Evolutionary conservation across 1,140 invertebrate genomes (phyloP).

Genomic region (Tetramorium simillimum): DNA sequence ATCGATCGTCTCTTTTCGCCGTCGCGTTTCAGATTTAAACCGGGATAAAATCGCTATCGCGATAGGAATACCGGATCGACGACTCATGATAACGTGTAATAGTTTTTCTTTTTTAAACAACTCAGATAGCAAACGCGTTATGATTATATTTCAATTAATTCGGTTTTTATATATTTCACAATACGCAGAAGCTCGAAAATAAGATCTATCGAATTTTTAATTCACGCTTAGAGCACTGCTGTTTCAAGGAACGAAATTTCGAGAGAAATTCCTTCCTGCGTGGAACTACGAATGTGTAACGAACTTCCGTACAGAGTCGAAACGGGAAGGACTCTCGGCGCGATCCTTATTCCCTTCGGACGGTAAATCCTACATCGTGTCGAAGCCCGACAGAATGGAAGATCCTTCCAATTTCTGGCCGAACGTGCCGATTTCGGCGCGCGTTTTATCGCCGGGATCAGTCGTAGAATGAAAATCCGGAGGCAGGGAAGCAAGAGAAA

Average conservation of each 20-base stretch:
- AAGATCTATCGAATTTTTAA: neutral
- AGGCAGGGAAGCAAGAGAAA: slow-evolving; percentile 3
- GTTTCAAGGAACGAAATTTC: neutral
- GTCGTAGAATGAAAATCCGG: slow-evolving; percentile 37
- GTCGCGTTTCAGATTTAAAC: neutral
- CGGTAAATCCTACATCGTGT: slow-evolving; percentile 46
- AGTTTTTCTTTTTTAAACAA: neutral
- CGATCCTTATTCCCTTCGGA: slow-evolving; percentile 32
- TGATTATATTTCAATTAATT: neutral
- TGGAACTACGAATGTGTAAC: slow-evolving; percentile 15
- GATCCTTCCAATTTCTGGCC: slow-evolving; percentile 51
- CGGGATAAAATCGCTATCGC: neutral
- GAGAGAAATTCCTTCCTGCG: neutral
- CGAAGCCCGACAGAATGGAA: slow-evolving; percentile 32
- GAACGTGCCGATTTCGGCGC: slow-evolving; percentile 48
- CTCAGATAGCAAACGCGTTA: neutral
- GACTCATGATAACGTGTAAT: no score
- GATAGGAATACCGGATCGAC: neutral
- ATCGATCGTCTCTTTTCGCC: slow-evolving; percentile 19
- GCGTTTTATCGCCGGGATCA: slow-evolving; percentile 50
- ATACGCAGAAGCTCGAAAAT: neutral
- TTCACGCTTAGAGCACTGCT: neutral
- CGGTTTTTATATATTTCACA: neutral
- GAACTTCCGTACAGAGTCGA: neutral
- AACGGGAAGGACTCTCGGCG: neutral